Evolutionary conservation across 2,888 invertebrate species (phyloP), one percentile per base, ranked within the genome.

Genomic region (Agrotis clavis): DNA sequence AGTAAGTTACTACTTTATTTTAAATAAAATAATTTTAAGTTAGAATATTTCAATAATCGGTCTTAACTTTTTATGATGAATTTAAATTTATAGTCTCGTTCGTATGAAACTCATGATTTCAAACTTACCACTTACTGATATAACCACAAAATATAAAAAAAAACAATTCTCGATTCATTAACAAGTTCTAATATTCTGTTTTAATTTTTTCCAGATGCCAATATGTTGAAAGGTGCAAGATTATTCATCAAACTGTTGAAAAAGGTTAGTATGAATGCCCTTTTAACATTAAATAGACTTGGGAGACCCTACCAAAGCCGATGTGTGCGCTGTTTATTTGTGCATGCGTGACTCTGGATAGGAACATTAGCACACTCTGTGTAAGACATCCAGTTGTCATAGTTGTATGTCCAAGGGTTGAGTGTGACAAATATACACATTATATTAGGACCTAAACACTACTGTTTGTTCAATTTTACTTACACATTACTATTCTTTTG

Each of bases 221-320:
- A 57, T 14, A 13, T 21, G 18, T 19, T 19, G 18, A n/a, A 47
- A 18, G 18, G 50, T 16, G 18, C 13, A 35, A 18, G 25, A 18
- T 63, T 53, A 47, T 0, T 16, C 7, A 47, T 1, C 16, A 16
- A 13, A n/a, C 9, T 30, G n/a, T 71, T 14, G 3, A 9, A 25
- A 54, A 48, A 50, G 72, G 72, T 72, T 19, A 72, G 67, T 54
- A 14, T 54, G 2, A 13, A 2, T 56, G 35, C 16, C 13, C 1
- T n/a, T 47, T 2, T 25, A 13, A 19, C 35, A 11, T 41, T 2
- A 41, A 41, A 2, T 9, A 4, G 11, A 45, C 74, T 61, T 18
- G 2, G 1, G 2, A 51, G 13, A 95, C 95, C 96, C 96, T 96
- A 94, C 95, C 95, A 95, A 96, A 96, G 96, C 95, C 95, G 95